phyloP scores from a whole-genome alignment of 2,888 invertebrate species.

The Cremastobaeus sp. region DNA sequence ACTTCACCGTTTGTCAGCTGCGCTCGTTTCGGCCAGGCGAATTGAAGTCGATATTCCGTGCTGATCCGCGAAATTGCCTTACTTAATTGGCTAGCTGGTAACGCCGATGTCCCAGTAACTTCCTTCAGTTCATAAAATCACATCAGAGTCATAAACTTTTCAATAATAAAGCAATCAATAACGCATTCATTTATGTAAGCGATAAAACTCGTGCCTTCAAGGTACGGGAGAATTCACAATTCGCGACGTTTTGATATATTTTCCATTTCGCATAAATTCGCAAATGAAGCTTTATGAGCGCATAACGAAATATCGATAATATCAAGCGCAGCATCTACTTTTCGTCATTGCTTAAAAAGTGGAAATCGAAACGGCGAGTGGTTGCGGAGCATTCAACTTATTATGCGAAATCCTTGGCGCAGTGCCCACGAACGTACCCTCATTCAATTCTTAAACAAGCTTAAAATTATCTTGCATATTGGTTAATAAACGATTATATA shows the following conservation, averaged over 20 bases:
- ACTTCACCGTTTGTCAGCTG: slow-evolving; percentile 81
- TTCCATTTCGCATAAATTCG: no score
- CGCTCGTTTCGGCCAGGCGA: slow-evolving; percentile 88
- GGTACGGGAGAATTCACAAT: no score
- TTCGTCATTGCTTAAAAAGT: slow-evolving; percentile 13
- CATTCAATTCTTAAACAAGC: slow-evolving; percentile 1
- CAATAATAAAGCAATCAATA: no score
- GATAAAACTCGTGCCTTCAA: no score
- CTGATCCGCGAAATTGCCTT: slow-evolving; percentile 86
- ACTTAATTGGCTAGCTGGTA: slow-evolving; percentile 83
- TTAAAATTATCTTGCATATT: slow-evolving; percentile 31
- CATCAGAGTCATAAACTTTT: no score
- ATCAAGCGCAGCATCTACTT: no score
- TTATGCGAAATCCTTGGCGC: slow-evolving; percentile 30
- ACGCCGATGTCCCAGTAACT: slow-evolving; percentile 70
- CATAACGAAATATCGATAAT: no score
- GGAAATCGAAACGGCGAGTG: not conserved
- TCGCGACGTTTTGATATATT: no score
- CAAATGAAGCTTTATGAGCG: no score
- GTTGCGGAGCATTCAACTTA: slow-evolving; percentile 29
- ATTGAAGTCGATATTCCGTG: slow-evolving; percentile 93
- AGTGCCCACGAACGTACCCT: slow-evolving; percentile 8
- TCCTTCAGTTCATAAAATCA: no score
- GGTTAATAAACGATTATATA: slow-evolving; percentile 35
- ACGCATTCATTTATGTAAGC: no score